These are phyloP conservation scores for Scaptodrosophila latifasciaeformis DNA, from an alignment of 2,888 invertebrate species.

Conservation along the genomic window DNA sequence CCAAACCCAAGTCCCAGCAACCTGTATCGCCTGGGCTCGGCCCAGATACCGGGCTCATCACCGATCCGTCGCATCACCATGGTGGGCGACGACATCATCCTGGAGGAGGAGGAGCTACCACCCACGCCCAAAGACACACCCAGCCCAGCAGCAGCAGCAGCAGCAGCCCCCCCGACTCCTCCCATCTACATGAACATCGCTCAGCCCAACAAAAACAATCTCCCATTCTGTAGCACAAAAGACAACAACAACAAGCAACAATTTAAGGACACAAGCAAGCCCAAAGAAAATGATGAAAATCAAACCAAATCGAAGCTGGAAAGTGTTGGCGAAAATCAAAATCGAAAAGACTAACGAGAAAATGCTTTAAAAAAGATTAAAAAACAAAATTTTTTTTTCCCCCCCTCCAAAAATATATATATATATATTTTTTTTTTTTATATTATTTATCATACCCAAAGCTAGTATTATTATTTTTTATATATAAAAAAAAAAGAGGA, in stretches of 20 bases:
- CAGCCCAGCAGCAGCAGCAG: conserved; percentile 15
- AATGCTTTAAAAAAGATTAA: conserved; percentile 72
- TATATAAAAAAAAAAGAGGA: too few relatives aligned
- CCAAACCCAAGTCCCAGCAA: conserved; percentile 37
- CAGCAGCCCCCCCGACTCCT: conserved; percentile 22
- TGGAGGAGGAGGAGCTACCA: conserved; percentile 72
- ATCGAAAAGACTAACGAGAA: conserved; percentile 70
- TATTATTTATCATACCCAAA: conserved; percentile 3
- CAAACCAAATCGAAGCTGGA: too few relatives aligned
- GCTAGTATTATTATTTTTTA: conserved; percentile 6
- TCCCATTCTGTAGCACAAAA: too few relatives aligned
- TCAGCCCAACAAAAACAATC: conserved; percentile 66
- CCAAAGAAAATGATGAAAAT: too few relatives aligned
- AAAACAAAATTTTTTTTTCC: too few relatives aligned
- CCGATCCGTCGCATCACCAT: conserved; percentile 66
- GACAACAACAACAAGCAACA: too few relatives aligned
- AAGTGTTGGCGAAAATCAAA: conserved; percentile 63
- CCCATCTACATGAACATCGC: conserved; percentile 66
- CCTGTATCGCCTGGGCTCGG: conserved; percentile 42
- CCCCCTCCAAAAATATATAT: conserved; percentile 1
- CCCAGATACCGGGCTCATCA: too few relatives aligned
- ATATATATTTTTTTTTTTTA: neutral
- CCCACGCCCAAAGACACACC: conserved; percentile 28
- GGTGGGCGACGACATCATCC: conserved; percentile 72
- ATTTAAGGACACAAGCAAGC: too few relatives aligned